Conservation (phyloP, 1,140 invertebrate species). For the Copidosoma floridanum region DNA sequence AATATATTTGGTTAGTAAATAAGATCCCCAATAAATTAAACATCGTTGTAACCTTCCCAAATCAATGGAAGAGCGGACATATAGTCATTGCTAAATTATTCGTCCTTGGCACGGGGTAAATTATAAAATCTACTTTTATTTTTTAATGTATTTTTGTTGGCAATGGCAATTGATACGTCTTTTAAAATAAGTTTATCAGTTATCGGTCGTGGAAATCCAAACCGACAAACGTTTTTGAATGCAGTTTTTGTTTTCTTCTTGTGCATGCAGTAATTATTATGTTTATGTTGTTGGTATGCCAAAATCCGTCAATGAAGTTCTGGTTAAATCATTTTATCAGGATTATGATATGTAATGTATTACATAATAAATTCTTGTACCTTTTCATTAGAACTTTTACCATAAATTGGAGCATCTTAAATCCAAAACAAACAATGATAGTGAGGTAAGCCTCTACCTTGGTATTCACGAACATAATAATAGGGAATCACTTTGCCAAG, state of each 20-base stretch:
- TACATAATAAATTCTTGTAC: slow-evolving; percentile 39
- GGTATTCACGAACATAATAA: slow-evolving; percentile 37
- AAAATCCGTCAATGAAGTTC: slow-evolving; percentile 30
- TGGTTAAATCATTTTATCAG: slow-evolving; percentile 29
- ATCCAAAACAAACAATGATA: slow-evolving; percentile 43
- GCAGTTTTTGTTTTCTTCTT: slow-evolving; percentile 16
- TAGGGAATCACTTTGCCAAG: slow-evolving; percentile 38
- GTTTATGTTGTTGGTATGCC: slow-evolving; percentile 32
- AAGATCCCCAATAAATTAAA: slow-evolving; percentile 36
- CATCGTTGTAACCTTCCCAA: slow-evolving; percentile 46
- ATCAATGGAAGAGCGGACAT: slow-evolving; percentile 38
- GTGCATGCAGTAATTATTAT: slow-evolving; percentile 31
- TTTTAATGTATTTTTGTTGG: slow-evolving; percentile 32
- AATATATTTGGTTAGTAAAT: slow-evolving; percentile 31
- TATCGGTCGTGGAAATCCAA: slow-evolving; percentile 34
- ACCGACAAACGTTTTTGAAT: slow-evolving; percentile 30
- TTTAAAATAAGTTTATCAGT: slow-evolving; percentile 31
- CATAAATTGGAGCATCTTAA: slow-evolving; percentile 36
- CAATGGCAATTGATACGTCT: slow-evolving; percentile 32
- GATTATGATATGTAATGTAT: slow-evolving; percentile 40
- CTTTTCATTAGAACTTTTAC: slow-evolving; percentile 29
- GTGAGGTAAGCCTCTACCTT: slow-evolving; percentile 39
- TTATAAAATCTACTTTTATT: slow-evolving; percentile 39
- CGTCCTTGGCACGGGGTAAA: slow-evolving; percentile 33
- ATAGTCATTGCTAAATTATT: slow-evolving; percentile 43